Evolutionary conservation across 1,140 invertebrate genomes (phyloP), one percentile per base, ranked within the genome.

Genomic region (Drosophila ohnishii): DNA sequence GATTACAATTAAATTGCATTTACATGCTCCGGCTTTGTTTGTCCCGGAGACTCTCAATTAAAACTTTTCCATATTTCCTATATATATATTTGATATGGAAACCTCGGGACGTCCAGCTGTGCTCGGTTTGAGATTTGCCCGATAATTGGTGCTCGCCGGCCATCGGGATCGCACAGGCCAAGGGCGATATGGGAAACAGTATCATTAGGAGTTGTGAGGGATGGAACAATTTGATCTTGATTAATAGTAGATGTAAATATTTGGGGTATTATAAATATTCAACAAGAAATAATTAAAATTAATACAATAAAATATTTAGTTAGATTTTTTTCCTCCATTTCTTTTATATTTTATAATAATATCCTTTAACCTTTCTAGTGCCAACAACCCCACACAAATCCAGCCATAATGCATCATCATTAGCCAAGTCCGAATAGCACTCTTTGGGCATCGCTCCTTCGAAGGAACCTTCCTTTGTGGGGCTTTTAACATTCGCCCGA

Each of bases 1-100:
- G 84, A 88, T 88, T 88, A 88, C 84, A 88, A 88, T 88, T 88
- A 88, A 88, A 88, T 88, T 88, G 56, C 69, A 88, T 88, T 88
- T 88, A 84, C 84, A 84, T 88, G 76, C 51, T 48, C 22, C 40
- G 56, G 48, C 60, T 67, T 84, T 84, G 81, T 80, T 80, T 62
- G 45, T 37, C 50, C 28, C 45, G 58, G 66, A 16, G 63, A 34
- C 51, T 64, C 79, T 73, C 83, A 87, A 87, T 86, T 88, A 80
- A 78, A 82, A 66, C 62, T 76, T 35, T 51, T 64, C 57, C 50
- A 82, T 71, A 56, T 78, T 72, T 72, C 64, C 37, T 16, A 77
- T 61, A 58, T 62, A 58, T 62, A 44, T 58, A 40, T 87, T 86
- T 82, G 71, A 87, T 82, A 69, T 82, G 65, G 37, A 44, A 48